Percentiles rank a stretch among this genome's conserved stretches.
phyloP scores from a whole-genome alignment of 2,888 invertebrate genomes.

The Platyscelio sp. region DNA sequence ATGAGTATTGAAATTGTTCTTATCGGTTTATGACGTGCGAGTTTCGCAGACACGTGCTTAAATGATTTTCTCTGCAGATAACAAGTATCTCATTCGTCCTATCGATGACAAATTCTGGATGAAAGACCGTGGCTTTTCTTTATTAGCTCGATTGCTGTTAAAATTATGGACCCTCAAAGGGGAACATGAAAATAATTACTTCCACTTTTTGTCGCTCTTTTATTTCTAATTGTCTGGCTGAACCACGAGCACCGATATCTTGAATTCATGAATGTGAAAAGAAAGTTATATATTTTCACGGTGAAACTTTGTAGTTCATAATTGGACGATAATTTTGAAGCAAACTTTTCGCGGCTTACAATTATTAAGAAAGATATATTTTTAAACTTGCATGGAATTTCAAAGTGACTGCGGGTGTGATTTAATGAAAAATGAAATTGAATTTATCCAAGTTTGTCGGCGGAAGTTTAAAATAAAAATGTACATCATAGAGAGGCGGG shows the following conservation, averaged over 20 bases:
- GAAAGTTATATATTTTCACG: constrained; percentile 47
- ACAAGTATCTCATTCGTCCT: neutral
- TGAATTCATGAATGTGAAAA: constrained; percentile 45
- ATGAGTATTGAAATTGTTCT: constrained; percentile 46
- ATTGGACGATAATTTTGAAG: constrained; percentile 50
- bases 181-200: neutral
- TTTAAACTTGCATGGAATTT: constrained; percentile 53
- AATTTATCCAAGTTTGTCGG: constrained; percentile 37
- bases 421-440: constrained; percentile 59
- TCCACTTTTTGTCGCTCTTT: neutral
- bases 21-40: constrained; percentile 49
- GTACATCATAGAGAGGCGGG: constrained; percentile 8
- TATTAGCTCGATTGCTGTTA: neutral
- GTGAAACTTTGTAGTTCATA: constrained; percentile 42
- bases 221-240: constrained; percentile 27
- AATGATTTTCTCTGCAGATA: constrained; percentile 18
- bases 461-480: constrained; percentile 26
- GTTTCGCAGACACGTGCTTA: constrained; percentile 27
- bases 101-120: constrained; percentile 13
- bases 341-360: constrained; percentile 48
- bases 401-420: constrained; percentile 31
- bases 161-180: neutral
- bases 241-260: constrained; percentile 41
- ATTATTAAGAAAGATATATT: constrained; percentile 56
- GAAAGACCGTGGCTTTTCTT: no score